Conservation (phyloP, 1,140 invertebrate genomes). For the Homalodisca vitripennis region DNA sequence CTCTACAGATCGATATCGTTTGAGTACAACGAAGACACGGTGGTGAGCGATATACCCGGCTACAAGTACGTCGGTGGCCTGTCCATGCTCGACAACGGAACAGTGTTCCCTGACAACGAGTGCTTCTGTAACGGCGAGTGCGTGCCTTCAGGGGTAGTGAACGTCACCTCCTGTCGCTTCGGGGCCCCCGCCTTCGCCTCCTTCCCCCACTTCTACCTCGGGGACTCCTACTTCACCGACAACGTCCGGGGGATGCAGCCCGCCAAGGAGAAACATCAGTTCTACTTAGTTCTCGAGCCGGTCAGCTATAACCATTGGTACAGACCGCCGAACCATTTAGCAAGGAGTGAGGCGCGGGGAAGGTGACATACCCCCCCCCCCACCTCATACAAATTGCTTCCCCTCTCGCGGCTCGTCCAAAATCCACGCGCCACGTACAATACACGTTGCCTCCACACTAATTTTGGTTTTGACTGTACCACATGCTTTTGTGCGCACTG, state of each 20-base stretch:
- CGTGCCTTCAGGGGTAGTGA: slow-evolving; percentile 60
- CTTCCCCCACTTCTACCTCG: slow-evolving; percentile 69
- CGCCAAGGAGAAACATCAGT: slow-evolving; percentile 55
- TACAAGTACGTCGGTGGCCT: slow-evolving; percentile 48
- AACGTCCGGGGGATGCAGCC: slow-evolving; percentile 59
- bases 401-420: too few species aligned
- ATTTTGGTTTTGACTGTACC: too few species aligned
- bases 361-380: too few species aligned
- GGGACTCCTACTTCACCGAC: slow-evolving; percentile 55
- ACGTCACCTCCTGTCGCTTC: slow-evolving; percentile 51
- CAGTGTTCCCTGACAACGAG: slow-evolving; percentile 58
- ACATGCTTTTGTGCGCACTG: too few species aligned
- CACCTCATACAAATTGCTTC: too few species aligned
- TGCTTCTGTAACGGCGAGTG: slow-evolving; percentile 73
- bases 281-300: slow-evolving; percentile 62
- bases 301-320: too few species aligned
- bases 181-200: slow-evolving; percentile 66
- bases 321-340: too few species aligned
- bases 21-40: slow-evolving; percentile 55
- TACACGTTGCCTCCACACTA: too few species aligned
- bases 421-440: too few species aligned
- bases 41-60: slow-evolving; percentile 46
- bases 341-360: too few species aligned
- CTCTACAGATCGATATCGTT: slow-evolving; percentile 45
- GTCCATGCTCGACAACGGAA: slow-evolving; percentile 51